Base-by-base conservation (phyloP, 2,888 invertebrate genomes). In the Drosophila eohydei region DNA sequence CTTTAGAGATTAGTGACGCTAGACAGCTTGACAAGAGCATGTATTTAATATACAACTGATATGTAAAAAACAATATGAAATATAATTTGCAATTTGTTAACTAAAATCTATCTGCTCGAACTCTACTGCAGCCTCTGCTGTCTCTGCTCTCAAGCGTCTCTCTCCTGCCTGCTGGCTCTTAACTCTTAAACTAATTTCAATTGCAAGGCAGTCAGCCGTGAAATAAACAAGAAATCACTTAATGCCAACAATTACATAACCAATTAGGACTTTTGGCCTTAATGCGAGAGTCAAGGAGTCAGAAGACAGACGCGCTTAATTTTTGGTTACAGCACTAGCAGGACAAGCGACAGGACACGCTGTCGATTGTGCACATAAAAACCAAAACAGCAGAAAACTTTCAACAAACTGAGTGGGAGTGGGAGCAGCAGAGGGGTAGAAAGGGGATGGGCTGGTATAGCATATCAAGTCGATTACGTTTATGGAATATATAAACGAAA, bases 181-280 rank as follows among this genome's bases (percentile, higher is more conserved):
- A 43, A 54, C 51, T 40, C 51, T 30, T 50, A 48, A 68, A 80
- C 65, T 62, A 70, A 87, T 74, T 84, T 89, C 76, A 76, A 83
- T 83, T 83, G 65, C 52, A 11, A 46, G 61, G 77, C 85, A 73
- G 16, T 69, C 72, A 57, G 56, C 59, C 79, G 85, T 89, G 75
- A 89, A 85, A 88, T 84, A 84, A 84, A 84, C 79, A 84, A 88
- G 89, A 79, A 89, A 84, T 89, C 88, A 84, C 88, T 88, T 89
- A 88, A 89, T 88, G 62, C 84, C 88, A 74, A 89, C 85, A 85
- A 85, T 85, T 89, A 85, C 73, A 83, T 80, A 83, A 87, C 73
- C 83, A 89, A 89, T 79, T 81, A 84, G 79, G 74, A 71, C 73
- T 67, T 78, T 80, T 78, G 70, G 76, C 62, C 67, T 72, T 55